Base-by-base conservation (phyloP, 92 coral and sea anemone species). In the Epizoanthus illoricatus region DNA sequence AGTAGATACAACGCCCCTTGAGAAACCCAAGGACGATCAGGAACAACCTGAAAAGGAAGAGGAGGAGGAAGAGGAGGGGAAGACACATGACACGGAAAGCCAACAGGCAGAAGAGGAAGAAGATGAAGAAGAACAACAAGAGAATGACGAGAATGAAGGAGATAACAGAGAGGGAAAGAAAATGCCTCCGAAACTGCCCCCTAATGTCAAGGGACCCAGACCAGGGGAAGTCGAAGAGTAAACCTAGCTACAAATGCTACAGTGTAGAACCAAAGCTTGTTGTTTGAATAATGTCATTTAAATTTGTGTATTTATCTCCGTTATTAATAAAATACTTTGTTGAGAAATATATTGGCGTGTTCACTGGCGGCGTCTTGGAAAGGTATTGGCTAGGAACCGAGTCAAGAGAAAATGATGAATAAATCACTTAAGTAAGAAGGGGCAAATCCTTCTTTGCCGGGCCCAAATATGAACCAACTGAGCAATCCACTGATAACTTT, bases 161-260 rank as follows among this genome's bases (percentile, higher is more conserved):
- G 75, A 70, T 21, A 43, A 70, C 16, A 70, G 54, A 12, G 57
- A 70, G 28, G 55, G 55, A 17, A 70, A 70, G 33, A 70, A 70
- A 17, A 55, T 55, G 16, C 75, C 75, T 13, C 75, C 59, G 10
- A 36, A 54, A 23, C 75, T 71, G 7, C 75, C 75, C 36, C 75
- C 59, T 17, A 21, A 47, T 24, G 56, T 71, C 39, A 71, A 43
- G 36, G 75, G 75, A 43, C 75, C 75, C 15, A 71, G 75, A 13
- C 75, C 75, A 2, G 75, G 75, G 6, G 75, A 71, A 21, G 75
- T 71, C 12, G 75, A 71, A 39, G 75, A 71, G 39, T 71, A 9
- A 71, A 66, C 49, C 42, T 68, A 52, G 56, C 16, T 28, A 28
- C 2, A 28, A 28, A 28, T 28, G 36, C 36, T 9, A 52, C 56